Percentiles rank a stretch among this genome's conserved stretches.
Evolutionary conservation across 2,113 vertebrate genomes (phyloP).

Genomic region (Hemiscyllium ocellatum): DNA sequence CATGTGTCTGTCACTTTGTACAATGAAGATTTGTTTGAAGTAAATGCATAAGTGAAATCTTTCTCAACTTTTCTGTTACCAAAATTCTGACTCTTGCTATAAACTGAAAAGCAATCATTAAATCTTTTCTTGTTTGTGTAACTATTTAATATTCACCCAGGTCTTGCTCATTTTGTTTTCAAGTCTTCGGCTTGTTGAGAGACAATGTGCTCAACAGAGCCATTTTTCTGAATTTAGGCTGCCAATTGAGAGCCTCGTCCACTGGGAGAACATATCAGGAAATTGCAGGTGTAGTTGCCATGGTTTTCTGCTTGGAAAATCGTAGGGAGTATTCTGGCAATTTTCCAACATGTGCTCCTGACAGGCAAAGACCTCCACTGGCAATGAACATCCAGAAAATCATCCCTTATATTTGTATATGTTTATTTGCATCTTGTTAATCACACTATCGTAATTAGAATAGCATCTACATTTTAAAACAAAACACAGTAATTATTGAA

Average conservation of each 20-base stretch:
- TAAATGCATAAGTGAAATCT: slow-evolving; percentile 19
- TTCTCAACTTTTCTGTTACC: neutral
- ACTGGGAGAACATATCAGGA: slow-evolving; percentile 21
- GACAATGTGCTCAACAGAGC: neutral
- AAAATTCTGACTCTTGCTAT: neutral
- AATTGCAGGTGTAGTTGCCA: slow-evolving; percentile 33
- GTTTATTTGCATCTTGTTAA: neutral
- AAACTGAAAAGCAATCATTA: neutral
- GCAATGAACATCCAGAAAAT: neutral
- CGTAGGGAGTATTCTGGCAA: slow-evolving; percentile 28
- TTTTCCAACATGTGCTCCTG: neutral
- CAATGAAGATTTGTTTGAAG: slow-evolving; percentile 19
- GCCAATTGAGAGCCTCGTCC: neutral
- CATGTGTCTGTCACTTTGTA: slow-evolving; percentile 14
- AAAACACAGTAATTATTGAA: neutral
- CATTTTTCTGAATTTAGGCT: neutral
- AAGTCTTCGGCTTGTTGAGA: neutral
- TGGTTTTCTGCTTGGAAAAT: slow-evolving; percentile 31
- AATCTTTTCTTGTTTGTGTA: neutral
- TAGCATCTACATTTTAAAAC: neutral
- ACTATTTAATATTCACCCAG: neutral
- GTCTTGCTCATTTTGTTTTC: neutral
- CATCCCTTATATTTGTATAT: slow-evolving; percentile 6
- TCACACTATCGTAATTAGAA: neutral
- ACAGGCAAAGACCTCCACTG: neutral